These are phyloP conservation scores for Aphelocoma californica DNA, from an alignment of 2,797 vertebrate species.

Conservation along the genomic window DNA sequence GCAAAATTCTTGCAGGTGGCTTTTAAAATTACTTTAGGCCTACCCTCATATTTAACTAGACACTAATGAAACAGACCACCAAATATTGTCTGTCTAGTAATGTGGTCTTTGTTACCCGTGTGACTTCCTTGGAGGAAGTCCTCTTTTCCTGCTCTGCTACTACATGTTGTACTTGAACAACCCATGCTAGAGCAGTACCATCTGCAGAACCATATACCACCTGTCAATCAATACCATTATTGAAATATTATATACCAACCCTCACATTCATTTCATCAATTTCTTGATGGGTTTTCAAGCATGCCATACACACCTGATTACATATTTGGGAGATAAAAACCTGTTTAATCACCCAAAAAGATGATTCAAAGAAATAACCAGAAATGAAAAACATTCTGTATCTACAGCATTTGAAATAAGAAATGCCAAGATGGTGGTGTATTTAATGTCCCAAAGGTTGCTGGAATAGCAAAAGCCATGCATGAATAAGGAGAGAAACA, in stretches of 20 bases:
- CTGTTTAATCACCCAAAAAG: not conserved
- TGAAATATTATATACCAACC: not conserved
- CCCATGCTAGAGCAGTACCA: not conserved
- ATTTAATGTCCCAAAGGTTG: not conserved
- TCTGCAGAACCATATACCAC: not conserved
- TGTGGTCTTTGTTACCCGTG: not conserved
- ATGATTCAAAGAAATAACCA: not conserved
- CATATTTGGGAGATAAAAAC: not conserved
- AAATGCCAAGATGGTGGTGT: not conserved
- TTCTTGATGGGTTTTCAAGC: not conserved
- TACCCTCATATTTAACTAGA: not conserved
- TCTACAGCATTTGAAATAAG: not conserved
- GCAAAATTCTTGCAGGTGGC: not conserved
- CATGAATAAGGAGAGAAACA: constrained; percentile 18
- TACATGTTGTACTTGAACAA: not conserved
- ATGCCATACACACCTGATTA: not conserved
- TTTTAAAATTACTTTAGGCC: not conserved
- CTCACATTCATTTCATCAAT: not conserved
- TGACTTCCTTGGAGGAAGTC: not conserved
- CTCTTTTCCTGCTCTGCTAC: not conserved
- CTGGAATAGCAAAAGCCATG: not conserved
- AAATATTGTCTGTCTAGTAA: not conserved
- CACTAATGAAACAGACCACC: not conserved
- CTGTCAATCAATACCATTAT: not conserved
- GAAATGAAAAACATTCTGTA: not conserved